These are phyloP conservation scores for Misgurnus anguillicaudatus DNA, from an alignment of 2,113 vertebrate species.

Conservation along the genomic window DNA sequence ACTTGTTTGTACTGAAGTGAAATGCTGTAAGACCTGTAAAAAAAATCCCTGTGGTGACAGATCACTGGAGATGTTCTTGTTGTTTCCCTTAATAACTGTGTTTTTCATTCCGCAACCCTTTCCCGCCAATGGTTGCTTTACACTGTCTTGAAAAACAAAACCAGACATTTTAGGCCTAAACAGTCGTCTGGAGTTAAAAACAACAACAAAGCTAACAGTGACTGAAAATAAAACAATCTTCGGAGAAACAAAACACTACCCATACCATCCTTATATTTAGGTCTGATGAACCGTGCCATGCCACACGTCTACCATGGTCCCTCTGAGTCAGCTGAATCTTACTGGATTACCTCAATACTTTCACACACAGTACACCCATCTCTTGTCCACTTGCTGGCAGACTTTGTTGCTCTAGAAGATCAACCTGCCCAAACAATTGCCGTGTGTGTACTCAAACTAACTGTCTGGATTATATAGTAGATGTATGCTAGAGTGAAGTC, in stretches of 20 bases:
- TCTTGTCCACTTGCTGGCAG: not conserved
- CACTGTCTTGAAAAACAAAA: not conserved
- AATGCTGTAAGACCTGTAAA: not conserved
- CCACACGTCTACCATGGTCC: not conserved
- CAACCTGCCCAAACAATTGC: conserved; percentile 11
- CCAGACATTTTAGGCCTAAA: not conserved
- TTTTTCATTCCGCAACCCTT: not conserved
- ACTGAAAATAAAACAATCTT: not conserved
- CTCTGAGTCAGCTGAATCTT: not conserved
- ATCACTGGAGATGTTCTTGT: not conserved
- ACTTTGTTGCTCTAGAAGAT: not conserved
- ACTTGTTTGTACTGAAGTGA: not conserved
- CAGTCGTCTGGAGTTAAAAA: not conserved
- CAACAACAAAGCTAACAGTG: too few species aligned
- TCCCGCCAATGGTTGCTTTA: not conserved
- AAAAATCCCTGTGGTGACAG: not conserved
- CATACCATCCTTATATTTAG: not conserved
- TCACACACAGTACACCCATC: not conserved
- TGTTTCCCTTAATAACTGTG: not conserved
- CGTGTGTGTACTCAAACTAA: not conserved
- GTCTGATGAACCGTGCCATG: not conserved
- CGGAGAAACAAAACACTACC: not conserved
- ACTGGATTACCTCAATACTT: conserved; percentile 1
- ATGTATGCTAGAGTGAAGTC: not conserved
- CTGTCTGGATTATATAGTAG: not conserved